These are phyloP conservation scores for Actenoides hombroni DNA, from an alignment of 2,113 vertebrate genomes.

Conservation along the genomic window DNA sequence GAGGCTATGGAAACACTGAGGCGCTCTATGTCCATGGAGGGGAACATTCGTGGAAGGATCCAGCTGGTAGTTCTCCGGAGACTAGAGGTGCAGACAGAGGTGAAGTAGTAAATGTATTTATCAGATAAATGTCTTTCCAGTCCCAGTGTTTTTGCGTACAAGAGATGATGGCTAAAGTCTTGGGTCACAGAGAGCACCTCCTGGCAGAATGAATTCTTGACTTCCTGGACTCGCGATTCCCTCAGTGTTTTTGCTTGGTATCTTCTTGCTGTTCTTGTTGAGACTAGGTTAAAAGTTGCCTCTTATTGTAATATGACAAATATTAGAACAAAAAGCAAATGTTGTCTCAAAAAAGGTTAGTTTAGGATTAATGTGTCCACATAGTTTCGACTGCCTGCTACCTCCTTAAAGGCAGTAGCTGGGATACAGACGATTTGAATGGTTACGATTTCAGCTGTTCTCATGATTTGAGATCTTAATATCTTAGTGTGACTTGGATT, in stretches of 20 bases:
- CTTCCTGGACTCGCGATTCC: not conserved
- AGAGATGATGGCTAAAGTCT: not conserved
- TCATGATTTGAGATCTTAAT: not conserved
- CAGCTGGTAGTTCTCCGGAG: slow-evolving; percentile 90
- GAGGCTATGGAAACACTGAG: slow-evolving; percentile 96
- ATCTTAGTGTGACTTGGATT: not conserved
- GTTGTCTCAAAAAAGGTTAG: not conserved
- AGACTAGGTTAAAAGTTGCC: not conserved
- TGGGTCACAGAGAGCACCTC: not conserved
- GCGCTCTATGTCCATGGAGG: slow-evolving; percentile 97
- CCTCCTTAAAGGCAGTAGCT: not conserved
- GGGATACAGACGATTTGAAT: not conserved
- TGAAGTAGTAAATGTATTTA: not conserved
- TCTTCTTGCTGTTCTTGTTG: not conserved
- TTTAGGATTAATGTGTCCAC: not conserved
- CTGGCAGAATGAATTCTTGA: not conserved
- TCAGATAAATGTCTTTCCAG: not conserved
- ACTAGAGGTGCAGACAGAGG: slow-evolving; percentile 69
- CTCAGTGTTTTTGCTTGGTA: not conserved
- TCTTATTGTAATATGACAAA: not conserved
- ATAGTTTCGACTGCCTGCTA: not conserved
- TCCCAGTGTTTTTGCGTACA: not conserved
- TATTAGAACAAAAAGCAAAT: not conserved
- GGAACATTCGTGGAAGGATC: slow-evolving; percentile 91
- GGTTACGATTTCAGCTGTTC: not conserved